Percentiles rank a stretch among this genome's conserved stretches.
Conservation (phyloP, 2,113 vertebrate genomes). For the Cheirogaleus medius region DNA sequence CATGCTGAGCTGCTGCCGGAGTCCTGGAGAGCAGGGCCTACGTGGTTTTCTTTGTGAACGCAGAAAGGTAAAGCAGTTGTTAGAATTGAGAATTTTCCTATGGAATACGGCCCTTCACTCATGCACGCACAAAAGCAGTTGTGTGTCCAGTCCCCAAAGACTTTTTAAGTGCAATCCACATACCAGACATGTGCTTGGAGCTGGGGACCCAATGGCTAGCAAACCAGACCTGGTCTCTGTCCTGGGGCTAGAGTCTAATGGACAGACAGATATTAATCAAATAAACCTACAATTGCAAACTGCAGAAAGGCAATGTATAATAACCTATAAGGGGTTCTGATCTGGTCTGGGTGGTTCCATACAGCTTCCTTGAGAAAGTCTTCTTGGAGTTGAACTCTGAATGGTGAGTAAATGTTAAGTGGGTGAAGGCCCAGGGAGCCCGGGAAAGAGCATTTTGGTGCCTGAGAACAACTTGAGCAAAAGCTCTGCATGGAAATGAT, state of each 20-base stretch:
- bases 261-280: neutral
- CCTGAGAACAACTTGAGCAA: neutral
- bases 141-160: neutral
- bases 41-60: neutral
- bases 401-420: neutral
- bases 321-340: neutral
- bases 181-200: neutral
- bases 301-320: neutral
- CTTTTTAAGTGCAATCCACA: neutral
- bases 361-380: neutral
- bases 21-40: neutral
- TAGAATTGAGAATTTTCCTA: neutral
- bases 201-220: neutral
- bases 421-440: neutral
- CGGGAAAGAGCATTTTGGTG: neutral
- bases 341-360: neutral
- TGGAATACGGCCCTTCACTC: neutral
- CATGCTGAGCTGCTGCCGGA: fast-evolving
- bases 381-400: neutral
- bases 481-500: neutral
- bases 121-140: neutral
- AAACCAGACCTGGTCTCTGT: neutral
- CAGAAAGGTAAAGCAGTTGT: neutral
- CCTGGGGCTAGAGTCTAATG: neutral
- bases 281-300: neutral